A percentile compares a stretch with the other conserved stretches of the same genome.
Conservation (phyloP, 2,113 vertebrate genomes). For the Mixornis gularis region DNA sequence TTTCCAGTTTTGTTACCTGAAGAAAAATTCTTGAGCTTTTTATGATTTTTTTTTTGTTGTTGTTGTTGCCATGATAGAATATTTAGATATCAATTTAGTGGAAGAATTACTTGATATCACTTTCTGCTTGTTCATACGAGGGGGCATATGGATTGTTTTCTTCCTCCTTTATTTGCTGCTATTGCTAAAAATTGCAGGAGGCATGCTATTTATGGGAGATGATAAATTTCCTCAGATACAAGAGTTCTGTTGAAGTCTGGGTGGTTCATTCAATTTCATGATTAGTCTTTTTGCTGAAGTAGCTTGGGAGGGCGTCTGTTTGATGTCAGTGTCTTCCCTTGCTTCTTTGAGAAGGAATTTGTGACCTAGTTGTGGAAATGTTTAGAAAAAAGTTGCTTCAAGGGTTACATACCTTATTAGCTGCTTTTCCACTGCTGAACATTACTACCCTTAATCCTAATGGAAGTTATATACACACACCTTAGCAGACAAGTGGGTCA, state of each 20-base stretch:
- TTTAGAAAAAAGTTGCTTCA: background rate
- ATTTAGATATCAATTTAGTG: background rate
- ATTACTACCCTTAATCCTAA: background rate
- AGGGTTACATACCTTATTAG: background rate
- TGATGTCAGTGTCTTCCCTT: background rate
- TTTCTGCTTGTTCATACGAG: background rate
- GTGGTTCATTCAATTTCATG: background rate
- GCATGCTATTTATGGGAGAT: background rate
- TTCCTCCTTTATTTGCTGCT: background rate
- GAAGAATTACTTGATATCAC: background rate
- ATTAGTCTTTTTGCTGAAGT: background rate
- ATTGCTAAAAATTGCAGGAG: background rate
- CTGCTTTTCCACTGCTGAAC: background rate
- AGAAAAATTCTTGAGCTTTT: background rate
- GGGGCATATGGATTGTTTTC: background rate
- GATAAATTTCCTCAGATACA: background rate
- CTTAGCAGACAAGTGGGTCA: background rate
- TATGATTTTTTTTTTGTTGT: background rate
- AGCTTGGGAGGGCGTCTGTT: background rate
- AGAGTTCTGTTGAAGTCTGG: background rate
- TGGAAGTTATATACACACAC: background rate
- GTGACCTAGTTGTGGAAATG: background rate
- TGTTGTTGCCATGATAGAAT: background rate
- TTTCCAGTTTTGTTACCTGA: background rate
- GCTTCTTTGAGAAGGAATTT: background rate